These are phyloP conservation scores for Drosophila setifemur DNA, from an alignment of 1,140 invertebrate genomes.

Conservation along the genomic window DNA sequence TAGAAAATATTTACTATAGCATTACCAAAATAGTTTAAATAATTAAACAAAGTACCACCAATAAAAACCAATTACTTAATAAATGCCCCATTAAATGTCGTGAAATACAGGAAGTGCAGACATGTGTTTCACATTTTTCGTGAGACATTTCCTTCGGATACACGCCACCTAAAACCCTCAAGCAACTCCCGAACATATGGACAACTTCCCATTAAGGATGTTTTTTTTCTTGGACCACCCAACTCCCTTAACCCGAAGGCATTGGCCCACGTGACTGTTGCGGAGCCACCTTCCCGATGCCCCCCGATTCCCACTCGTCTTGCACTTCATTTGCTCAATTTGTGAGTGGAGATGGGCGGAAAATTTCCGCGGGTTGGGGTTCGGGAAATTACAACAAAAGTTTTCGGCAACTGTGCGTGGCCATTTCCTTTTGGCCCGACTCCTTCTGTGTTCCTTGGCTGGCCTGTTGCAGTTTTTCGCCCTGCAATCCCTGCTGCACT, in stretches of 20 bases:
- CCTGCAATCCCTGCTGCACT: conserved; percentile 33
- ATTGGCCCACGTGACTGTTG: conserved; percentile 19
- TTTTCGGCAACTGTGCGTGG: conserved; percentile 16
- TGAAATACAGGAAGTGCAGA: background rate
- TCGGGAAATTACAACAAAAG: conserved; percentile 41
- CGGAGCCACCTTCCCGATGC: too few species aligned
- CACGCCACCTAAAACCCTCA: background rate
- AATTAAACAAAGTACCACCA: too few species aligned
- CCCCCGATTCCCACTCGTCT: conserved; percentile 38
- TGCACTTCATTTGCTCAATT: conserved; percentile 73
- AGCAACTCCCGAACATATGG: conserved; percentile 24
- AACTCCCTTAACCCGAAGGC: background rate
- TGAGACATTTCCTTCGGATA: background rate
- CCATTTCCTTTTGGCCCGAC: background rate
- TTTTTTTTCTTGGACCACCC: conserved; percentile 5
- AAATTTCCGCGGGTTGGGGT: background rate
- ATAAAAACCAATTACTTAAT: too few species aligned
- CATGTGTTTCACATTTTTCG: background rate
- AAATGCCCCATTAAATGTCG: too few species aligned
- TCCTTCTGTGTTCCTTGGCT: background rate
- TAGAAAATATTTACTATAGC: too few species aligned
- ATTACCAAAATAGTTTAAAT: too few species aligned
- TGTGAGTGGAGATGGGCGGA: conserved; percentile 15
- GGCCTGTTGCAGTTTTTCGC: conserved; percentile 55
- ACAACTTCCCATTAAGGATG: conserved; percentile 40